Conservation (phyloP, 1,140 invertebrate species). For the Megalopta genalis region DNA sequence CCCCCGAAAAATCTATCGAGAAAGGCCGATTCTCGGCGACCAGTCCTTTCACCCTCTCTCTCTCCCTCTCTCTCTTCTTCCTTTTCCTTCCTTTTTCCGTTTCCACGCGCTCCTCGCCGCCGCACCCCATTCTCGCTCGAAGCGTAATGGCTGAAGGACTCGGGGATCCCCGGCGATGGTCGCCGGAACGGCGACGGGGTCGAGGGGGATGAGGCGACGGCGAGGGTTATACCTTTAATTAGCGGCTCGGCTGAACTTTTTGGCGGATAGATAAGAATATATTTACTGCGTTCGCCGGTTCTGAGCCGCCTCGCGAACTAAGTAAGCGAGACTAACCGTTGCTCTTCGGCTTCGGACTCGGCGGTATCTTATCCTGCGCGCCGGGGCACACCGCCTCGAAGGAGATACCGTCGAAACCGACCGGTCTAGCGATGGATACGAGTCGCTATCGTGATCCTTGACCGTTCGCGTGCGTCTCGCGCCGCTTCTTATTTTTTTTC, state of each 20-base stretch:
- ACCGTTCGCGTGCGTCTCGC: background rate
- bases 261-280: constrained; percentile 73
- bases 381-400: constrained; percentile 17
- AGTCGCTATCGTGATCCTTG: constrained; percentile 49
- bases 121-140: background rate
- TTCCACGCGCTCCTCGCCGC: too few species aligned
- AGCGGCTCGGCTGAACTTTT: constrained; percentile 69
- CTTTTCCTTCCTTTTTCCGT: background rate
- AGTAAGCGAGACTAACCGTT: constrained; percentile 60
- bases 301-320: constrained; percentile 31
- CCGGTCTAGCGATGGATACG: constrained; percentile 59
- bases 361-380: constrained; percentile 65
- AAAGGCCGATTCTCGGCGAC: too few species aligned
- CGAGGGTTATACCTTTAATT: constrained; percentile 70
- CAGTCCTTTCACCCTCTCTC: background rate
- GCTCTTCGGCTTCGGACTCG: constrained; percentile 53
- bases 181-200: background rate
- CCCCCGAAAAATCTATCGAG: too few species aligned
- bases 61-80: background rate
- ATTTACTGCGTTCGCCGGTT: constrained; percentile 64
- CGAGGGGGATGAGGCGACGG: constrained; percentile 5
- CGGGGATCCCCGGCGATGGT: constrained; percentile 7
- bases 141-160: background rate
- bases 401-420: constrained; percentile 57
- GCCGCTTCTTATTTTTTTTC: too few species aligned